Evolutionary conservation across 2,888 invertebrate genomes (phyloP).

Genomic region (Alsophila aescularia): DNA sequence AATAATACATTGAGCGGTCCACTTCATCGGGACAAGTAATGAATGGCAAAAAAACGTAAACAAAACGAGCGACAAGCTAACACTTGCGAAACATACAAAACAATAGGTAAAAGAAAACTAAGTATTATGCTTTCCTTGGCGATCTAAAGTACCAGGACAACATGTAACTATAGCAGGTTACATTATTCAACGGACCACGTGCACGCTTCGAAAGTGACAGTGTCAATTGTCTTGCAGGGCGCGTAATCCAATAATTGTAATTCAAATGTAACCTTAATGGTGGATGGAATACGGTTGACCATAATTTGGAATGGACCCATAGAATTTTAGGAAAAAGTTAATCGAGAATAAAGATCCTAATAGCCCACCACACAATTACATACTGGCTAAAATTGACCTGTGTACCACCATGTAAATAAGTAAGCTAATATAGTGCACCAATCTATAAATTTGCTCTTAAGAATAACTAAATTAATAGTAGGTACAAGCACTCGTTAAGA

Average conservation of each 20-base stretch:
- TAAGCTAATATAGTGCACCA: too few species aligned
- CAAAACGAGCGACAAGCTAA: too few species aligned
- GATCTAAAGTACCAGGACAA: constrained; percentile 34
- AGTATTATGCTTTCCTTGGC: constrained; percentile 9
- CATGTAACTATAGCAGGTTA: constrained; percentile 33
- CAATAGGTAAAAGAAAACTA: not conserved
- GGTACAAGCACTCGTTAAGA: too few species aligned
- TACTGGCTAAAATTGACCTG: too few species aligned
- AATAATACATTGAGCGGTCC: too few species aligned
- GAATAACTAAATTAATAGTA: too few species aligned
- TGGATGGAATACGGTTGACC: constrained; percentile 7
- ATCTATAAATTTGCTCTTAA: too few species aligned
- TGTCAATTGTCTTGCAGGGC: constrained; percentile 30
- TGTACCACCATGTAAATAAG: too few species aligned
- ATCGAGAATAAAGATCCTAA: not conserved
- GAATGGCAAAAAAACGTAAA: too few species aligned
- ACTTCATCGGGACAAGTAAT: too few species aligned
- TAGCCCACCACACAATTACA: too few species aligned
- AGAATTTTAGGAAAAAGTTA: constrained; percentile 1
- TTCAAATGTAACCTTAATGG: constrained; percentile 19
- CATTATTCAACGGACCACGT: constrained; percentile 33
- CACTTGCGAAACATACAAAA: too few species aligned
- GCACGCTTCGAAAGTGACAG: constrained; percentile 42
- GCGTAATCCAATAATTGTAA: constrained; percentile 28
- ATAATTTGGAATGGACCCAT: constrained; percentile 1